These are phyloP conservation scores for Notoglanidium macrostoma DNA, from an alignment of 2,797 vertebrate species.

Conservation along the genomic window DNA sequence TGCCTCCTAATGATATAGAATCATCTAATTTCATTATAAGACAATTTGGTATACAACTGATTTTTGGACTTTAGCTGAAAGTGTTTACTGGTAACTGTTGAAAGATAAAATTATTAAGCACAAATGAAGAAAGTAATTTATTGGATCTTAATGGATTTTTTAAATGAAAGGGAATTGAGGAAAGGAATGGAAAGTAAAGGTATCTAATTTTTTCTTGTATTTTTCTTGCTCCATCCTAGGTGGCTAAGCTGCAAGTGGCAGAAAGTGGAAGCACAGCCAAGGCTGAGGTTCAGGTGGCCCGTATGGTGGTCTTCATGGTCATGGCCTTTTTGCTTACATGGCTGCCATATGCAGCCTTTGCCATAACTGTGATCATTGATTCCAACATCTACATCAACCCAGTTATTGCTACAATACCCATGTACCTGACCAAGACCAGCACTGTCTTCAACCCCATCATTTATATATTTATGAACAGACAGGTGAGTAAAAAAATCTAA, in stretches of 20 bases:
- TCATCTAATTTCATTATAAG: conserved; percentile 6
- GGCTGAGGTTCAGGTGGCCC: conserved; percentile 80
- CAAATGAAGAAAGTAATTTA: background rate
- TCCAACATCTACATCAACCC: conserved; percentile 71
- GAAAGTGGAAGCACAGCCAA: conserved; percentile 67
- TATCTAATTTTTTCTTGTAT: background rate
- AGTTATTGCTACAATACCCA: conserved; percentile 67
- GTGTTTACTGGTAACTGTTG: background rate
- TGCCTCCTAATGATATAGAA: background rate
- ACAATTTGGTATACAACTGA: background rate
- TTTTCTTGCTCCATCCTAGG: conserved; percentile 55
- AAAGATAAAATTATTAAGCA: background rate
- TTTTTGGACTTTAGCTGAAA: background rate
- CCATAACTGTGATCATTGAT: conserved; percentile 68
- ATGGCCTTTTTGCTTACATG: conserved; percentile 84
- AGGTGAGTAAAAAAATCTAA: conserved; percentile 52
- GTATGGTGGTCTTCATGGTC: conserved; percentile 86
- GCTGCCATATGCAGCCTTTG: conserved; percentile 81
- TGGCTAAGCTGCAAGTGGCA: conserved; percentile 68
- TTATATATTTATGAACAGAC: conserved; percentile 79
- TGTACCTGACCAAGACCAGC: conserved; percentile 75
- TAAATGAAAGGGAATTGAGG: background rate
- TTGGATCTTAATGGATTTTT: background rate
- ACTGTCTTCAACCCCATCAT: conserved; percentile 78
- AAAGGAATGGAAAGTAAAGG: background rate